phyloP scores from a whole-genome alignment of 2,797 vertebrate genomes.

The Antennarius maculatus region DNA sequence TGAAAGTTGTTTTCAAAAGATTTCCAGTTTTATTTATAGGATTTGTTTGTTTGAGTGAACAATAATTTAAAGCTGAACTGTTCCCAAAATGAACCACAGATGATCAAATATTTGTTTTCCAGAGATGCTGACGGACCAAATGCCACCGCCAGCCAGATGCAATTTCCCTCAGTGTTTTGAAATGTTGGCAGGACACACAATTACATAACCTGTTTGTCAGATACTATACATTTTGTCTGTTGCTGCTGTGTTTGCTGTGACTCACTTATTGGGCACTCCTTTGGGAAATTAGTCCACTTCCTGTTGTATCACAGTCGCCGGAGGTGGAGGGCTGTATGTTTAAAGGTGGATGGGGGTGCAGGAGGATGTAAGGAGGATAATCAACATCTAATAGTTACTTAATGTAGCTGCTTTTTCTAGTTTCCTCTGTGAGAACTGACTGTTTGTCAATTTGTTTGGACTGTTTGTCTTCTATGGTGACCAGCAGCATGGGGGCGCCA shows the following conservation, averaged over 20 bases:
- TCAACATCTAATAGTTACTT: conserved; percentile 39
- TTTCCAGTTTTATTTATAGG: no score
- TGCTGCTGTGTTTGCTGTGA: conserved; percentile 56
- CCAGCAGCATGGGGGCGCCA: no score
- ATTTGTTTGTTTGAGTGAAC: not conserved
- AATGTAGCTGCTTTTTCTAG: conserved; percentile 57
- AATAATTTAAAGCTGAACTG: conserved; percentile 2
- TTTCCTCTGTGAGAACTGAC: conserved; percentile 57
- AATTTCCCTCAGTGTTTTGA: conserved; percentile 42
- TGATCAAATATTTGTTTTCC: conserved; percentile 57
- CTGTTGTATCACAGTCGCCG: conserved; percentile 57
- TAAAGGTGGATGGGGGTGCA: conserved; percentile 18
- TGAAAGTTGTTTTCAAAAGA: no score
- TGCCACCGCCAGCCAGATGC: conserved; percentile 17
- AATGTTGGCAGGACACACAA: conserved; percentile 30
- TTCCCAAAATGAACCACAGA: conserved; percentile 40
- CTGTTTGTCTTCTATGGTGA: no score
- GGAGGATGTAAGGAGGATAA: conserved; percentile 45
- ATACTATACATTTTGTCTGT: conserved; percentile 58
- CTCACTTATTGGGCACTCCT: conserved; percentile 67
- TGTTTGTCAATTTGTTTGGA: no score
- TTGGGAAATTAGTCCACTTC: conserved; percentile 76
- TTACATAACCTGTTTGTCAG: conserved; percentile 50
- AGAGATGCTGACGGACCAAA: conserved; percentile 19
- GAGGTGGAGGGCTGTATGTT: conserved; percentile 50